Percentiles rank a stretch among this genome's conserved stretches.
phyloP scores from a whole-genome alignment of 2,888 invertebrate genomes.

The Tuberolachnus salignus region DNA sequence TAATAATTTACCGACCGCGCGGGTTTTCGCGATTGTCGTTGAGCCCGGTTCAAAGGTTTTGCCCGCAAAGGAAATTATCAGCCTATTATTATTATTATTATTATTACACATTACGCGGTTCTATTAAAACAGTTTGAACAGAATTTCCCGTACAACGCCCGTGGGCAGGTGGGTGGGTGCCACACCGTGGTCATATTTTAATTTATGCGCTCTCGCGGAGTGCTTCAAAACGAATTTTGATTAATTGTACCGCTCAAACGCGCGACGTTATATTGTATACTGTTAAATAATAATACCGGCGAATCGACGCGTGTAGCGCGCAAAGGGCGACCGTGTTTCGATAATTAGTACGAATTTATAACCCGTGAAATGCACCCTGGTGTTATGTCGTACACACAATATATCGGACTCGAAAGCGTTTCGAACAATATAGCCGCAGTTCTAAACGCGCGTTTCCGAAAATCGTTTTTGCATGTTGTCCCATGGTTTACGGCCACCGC shows the following conservation, averaged over 20 bases:
- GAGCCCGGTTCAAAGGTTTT: not conserved
- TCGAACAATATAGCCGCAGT: not conserved
- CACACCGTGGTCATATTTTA: too few species aligned
- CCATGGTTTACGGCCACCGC: too few species aligned
- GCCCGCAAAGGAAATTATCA: too few species aligned
- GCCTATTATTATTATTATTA: too few species aligned
- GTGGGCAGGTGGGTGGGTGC: too few species aligned
- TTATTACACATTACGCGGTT: too few species aligned
- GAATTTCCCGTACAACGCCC: not conserved
- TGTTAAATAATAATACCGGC: not conserved
- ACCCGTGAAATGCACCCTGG: not conserved
- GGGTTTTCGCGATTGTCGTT: not conserved
- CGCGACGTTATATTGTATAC: not conserved
- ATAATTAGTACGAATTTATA: not conserved
- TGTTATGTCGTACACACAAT: too few species aligned
- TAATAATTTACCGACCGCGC: not conserved
- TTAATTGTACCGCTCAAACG: constrained; percentile 8
- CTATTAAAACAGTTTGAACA: not conserved
- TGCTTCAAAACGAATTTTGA: not conserved
- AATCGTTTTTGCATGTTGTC: too few species aligned
- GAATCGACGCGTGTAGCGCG: not conserved
- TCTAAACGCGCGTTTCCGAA: too few species aligned
- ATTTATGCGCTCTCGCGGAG: not conserved
- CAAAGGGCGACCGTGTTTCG: not conserved
- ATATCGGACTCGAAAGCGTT: not conserved